These are phyloP conservation scores for Panurus biarmicus DNA, from an alignment of 2,113 vertebrate species.

Conservation along the genomic window DNA sequence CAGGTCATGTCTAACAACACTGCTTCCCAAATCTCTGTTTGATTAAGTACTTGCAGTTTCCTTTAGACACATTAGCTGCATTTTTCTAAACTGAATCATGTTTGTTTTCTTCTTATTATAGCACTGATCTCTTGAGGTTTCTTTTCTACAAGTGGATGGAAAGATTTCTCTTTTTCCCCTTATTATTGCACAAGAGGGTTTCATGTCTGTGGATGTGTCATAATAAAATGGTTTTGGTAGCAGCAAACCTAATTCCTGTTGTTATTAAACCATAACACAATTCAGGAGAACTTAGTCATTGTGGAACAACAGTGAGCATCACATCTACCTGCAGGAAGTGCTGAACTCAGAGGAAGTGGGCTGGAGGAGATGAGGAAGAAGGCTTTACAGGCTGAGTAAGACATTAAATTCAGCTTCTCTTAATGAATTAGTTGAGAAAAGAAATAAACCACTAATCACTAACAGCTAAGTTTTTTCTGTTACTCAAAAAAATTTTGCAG, in stretches of 20 bases:
- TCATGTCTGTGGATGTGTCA: slow-evolving; percentile 40
- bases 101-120: slow-evolving; percentile 52
- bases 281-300: slow-evolving; percentile 52
- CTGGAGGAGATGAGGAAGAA: not conserved
- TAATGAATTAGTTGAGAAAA: not conserved
- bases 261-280: slow-evolving; percentile 46
- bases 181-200: slow-evolving; percentile 55
- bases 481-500: not conserved
- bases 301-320: slow-evolving; percentile 13
- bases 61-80: slow-evolving; percentile 23
- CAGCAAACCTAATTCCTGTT: slow-evolving; percentile 48
- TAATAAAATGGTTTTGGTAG: slow-evolving; percentile 47
- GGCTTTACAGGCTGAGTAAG: not conserved
- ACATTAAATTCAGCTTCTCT: not conserved
- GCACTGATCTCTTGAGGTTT: slow-evolving; percentile 23
- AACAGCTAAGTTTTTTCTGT: not conserved
- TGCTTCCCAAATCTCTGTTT: not conserved
- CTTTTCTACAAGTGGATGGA: slow-evolving; percentile 39
- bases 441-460: not conserved
- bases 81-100: slow-evolving; percentile 51
- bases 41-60: slow-evolving; percentile 29
- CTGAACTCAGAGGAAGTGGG: slow-evolving; percentile 10
- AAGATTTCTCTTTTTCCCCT: not conserved
- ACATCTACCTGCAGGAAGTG: not conserved
- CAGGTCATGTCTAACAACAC: not conserved